phyloP scores from a whole-genome alignment of 2,888 invertebrate genomes.

The Salpingus planirostris region DNA sequence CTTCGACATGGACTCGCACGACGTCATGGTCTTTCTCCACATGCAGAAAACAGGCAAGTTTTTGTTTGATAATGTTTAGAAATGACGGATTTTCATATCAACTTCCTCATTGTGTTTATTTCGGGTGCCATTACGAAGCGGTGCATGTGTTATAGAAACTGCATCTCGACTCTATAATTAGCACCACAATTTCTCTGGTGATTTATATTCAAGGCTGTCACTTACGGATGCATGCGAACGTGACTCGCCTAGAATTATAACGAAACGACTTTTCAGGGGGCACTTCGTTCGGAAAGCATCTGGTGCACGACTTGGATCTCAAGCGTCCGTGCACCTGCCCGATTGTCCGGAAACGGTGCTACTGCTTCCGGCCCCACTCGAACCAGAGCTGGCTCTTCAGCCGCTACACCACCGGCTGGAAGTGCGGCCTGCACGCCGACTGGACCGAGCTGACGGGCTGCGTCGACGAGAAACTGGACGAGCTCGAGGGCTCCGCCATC shows the following conservation, averaged over 20 bases:
- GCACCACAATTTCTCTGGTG: no score
- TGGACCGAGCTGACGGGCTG: conserved; percentile 94
- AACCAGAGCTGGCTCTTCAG: conserved; percentile 97
- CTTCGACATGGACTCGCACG: conserved; percentile 85
- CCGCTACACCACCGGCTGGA: conserved; percentile 95
- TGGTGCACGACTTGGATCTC: conserved; percentile 89
- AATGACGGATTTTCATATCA: no score
- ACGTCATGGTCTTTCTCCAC: conserved; percentile 96
- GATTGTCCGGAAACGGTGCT: conserved; percentile 78
- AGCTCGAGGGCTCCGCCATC: conserved; percentile 63
- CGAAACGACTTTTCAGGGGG: conserved; percentile 67
- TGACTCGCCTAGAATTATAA: no score
- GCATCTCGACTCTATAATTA: no score
- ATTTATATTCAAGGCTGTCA: no score
- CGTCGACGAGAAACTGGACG: conserved; percentile 84
- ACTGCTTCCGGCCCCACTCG: conserved; percentile 84
- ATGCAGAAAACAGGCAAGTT: conserved; percentile 88
- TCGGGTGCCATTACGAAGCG: no score
- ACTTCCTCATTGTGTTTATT: no score
- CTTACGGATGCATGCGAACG: no score
- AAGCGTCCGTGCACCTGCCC: conserved; percentile 92
- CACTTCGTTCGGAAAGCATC: conserved; percentile 92
- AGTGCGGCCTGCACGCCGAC: conserved; percentile 96
- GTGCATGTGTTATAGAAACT: no score
- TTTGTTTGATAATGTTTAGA: neutral